Evolutionary conservation across 2,888 invertebrate genomes (phyloP).

Genomic region (Nebria salina): DNA sequence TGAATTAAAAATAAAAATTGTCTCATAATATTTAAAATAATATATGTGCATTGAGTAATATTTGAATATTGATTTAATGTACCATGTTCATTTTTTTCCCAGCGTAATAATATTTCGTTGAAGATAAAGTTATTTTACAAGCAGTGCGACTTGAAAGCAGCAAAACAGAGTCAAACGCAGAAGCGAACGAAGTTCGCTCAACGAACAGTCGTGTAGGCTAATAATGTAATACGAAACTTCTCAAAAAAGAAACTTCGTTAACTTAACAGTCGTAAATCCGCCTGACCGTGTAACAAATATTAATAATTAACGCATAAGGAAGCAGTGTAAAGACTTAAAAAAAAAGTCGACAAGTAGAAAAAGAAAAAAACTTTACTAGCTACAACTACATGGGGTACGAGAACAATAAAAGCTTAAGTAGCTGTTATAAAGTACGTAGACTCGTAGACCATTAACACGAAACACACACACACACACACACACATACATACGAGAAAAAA

Average conservation of each 20-base stretch:
- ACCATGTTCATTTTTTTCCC: background rate
- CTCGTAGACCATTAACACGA: slow-evolving; percentile 29
- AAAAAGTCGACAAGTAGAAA: slow-evolving; percentile 5
- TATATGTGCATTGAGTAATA: too few species aligned
- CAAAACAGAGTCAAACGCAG: background rate
- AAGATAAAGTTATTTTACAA: background rate
- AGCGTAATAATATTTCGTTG: background rate
- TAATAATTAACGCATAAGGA: slow-evolving; percentile 16
- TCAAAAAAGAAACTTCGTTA: slow-evolving; percentile 30
- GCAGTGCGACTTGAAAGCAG: background rate
- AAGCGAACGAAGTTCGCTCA: slow-evolving; percentile 2
- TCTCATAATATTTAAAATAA: too few species aligned
- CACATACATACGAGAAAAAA: slow-evolving; percentile 28
- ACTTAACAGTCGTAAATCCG: slow-evolving; percentile 34
- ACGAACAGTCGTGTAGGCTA: slow-evolving; percentile 9
- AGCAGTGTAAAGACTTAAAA: slow-evolving; percentile 6
- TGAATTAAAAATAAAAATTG: too few species aligned
- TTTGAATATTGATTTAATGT: background rate
- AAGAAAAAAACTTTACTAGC: background rate
- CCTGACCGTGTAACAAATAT: slow-evolving; percentile 28
- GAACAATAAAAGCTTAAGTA: slow-evolving; percentile 37
- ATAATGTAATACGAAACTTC: slow-evolving; percentile 26
- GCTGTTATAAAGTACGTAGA: slow-evolving; percentile 34
- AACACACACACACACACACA: slow-evolving; percentile 5
- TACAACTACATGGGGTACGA: slow-evolving; percentile 9